A percentile compares a stretch with the other conserved stretches of the same genome.
phyloP scores from a whole-genome alignment of 2,888 invertebrate species.

The Molorchus minor region DNA sequence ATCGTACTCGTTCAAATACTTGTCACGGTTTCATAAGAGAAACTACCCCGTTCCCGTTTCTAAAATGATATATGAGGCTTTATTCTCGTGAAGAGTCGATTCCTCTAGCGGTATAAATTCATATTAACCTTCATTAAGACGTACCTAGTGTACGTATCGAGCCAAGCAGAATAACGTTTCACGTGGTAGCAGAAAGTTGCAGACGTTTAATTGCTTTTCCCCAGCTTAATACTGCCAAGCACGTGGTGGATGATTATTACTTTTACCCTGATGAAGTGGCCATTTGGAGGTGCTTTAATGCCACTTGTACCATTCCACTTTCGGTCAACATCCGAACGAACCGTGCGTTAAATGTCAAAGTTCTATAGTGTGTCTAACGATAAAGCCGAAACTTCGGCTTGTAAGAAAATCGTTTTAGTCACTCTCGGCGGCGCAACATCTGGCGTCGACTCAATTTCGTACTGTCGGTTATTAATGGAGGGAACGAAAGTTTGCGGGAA shows the following conservation, averaged over 20 bases:
- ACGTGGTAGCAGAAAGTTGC: constrained; percentile 9
- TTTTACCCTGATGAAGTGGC: constrained; percentile 42
- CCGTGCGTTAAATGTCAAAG: constrained; percentile 24
- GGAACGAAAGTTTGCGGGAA: too few species aligned
- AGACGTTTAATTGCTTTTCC: constrained; percentile 32
- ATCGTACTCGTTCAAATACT: too few species aligned
- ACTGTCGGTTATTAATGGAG: too few species aligned
- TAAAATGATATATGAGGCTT: too few species aligned
- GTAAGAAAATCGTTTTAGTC: neutral
- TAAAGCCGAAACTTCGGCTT: constrained; percentile 1
- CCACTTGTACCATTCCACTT: constrained; percentile 26
- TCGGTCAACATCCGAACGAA: constrained; percentile 25
- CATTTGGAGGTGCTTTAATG: constrained; percentile 40
- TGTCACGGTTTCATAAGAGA: too few species aligned
- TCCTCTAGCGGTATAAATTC: neutral
- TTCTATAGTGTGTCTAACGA: constrained; percentile 12
- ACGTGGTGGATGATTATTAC: constrained; percentile 40
- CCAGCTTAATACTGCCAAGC: constrained; percentile 41
- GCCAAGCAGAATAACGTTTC: constrained; percentile 9
- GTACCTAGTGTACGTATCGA: neutral
- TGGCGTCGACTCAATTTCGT: too few species aligned
- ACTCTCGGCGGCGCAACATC: too few species aligned
- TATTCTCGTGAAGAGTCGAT: too few species aligned
- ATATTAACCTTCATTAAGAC: neutral
- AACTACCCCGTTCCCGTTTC: too few species aligned